Evolutionary conservation across 1,140 invertebrate genomes (phyloP), one percentile per base, ranked within the genome.

Genomic region (Latrodectus geometricus): DNA sequence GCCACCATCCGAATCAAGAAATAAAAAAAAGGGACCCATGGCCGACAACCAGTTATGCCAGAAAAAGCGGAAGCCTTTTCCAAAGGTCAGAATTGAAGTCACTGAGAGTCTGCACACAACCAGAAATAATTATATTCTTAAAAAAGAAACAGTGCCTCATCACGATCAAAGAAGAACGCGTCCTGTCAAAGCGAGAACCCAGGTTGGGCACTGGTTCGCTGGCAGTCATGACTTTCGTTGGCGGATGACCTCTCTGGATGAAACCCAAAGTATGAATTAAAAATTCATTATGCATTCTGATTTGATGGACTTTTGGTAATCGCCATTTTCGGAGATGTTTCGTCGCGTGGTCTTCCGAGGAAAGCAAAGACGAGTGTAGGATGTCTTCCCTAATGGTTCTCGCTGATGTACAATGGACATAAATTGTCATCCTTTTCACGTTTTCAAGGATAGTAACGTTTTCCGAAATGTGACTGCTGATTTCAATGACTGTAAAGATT

Each of bases 11-110:
- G 54, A 61, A 61, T 61, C 54, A 61, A 61, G 35, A 61, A 61
- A 14, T 8, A 14, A 17, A 35, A 81, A 21, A 61, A 23, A 11
- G 52, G 52, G 52, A 70, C 17, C 35, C 80, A 83, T 23, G 70
- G 80, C 80, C 70, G 74, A 83, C 80, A 83, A 83, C 80, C 80
- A 72, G 80, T 83, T 83, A 65, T 50, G 54, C 66, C 20, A 74
- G 17, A 61, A 61, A 74, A 54, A 61, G 80, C 80, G 80, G 80
- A 83, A 83, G 80, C 79, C 69, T 49, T 61, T 61, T 17, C 17
- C 21, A 74, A 74, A 83, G 80, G 80, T 83, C 80, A 83, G 70
- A 65, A 70, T 50, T 23, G 21, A 78, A 66, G 14, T 17, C 74
- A 73, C 15, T 15, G 50, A 65, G 15, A 70, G 73, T 83, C 80